Evolutionary conservation across 2,888 invertebrate genomes (phyloP).

Genomic region (Caenorhabditis japonica): DNA sequence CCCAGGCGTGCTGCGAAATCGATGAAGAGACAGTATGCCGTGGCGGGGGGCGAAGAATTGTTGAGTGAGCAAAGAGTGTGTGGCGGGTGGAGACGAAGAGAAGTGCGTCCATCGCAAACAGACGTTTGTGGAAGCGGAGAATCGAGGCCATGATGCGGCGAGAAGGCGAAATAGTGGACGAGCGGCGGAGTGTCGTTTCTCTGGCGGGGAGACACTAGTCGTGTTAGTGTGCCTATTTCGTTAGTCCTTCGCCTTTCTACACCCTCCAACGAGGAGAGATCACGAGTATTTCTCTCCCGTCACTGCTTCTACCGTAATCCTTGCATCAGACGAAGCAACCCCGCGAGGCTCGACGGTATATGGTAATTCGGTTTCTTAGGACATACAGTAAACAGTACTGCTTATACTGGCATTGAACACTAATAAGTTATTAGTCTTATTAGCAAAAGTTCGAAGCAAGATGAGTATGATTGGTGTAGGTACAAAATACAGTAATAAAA

Average conservation of each 20-base stretch:
- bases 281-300: constrained; percentile 15
- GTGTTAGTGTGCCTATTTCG: constrained; percentile 31
- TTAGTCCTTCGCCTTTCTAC: constrained; percentile 28
- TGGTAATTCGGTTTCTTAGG: not conserved
- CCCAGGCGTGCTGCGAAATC: constrained; percentile 12
- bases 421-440: too few relatives aligned
- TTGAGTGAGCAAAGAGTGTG: constrained; percentile 6
- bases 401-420: too few relatives aligned
- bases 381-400: too few relatives aligned
- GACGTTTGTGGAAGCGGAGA: constrained; percentile 27
- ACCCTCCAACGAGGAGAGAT: constrained; percentile 24
- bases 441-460: too few relatives aligned
- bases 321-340: not conserved
- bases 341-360: not conserved
- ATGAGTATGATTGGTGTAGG: too few relatives aligned
- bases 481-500: too few relatives aligned
- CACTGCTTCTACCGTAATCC: constrained; percentile 29
- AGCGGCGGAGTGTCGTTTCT: constrained; percentile 3
- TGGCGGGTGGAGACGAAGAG: not conserved
- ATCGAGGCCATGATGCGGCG: constrained; percentile 39
- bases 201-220: constrained; percentile 22
- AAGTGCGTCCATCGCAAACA: constrained; percentile 24
- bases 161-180: not conserved
- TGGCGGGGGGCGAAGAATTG: not conserved
- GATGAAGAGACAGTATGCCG: constrained; percentile 5